Base-by-base conservation (phyloP, 2,888 invertebrate genomes). In the Cataglyphis rosenhaueri region DNA sequence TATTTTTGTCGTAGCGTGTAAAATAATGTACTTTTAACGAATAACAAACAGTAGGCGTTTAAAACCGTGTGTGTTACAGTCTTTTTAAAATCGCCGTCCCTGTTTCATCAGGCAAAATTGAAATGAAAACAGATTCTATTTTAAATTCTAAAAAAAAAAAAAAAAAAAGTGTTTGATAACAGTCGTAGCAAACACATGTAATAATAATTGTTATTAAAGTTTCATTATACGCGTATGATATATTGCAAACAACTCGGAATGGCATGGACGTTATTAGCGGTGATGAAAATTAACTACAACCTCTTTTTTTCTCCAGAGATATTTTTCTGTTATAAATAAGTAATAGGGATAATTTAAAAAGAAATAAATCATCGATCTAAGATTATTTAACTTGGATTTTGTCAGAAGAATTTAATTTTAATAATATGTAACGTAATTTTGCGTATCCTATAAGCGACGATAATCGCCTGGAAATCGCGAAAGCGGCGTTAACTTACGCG, bases 381-480 rank as follows among this genome's bases (percentile, higher is more conserved):
- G 71, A 78, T 70, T 59, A 78, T 55, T 76, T 25, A 25, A 65
- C 15, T 3, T 32, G 25, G 1, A 6, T 57, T 55, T 25, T n/a
- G 18, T 59, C 41, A 12, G 41, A 44, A n/a, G 55, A 21, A n/a
- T 32, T 32, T 5, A 21, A 10, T 8, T 4, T 38, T 35, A 12
- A 21, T 62, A 18, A 48, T n/a, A 15, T 32, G 71, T 44, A 78
- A 70, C 35, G 41, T 18, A 41, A 76, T 70, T 70, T 21, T 10
- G 76, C 57, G 57, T 44, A 21, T 8, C 9, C 48, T 25, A 55
- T 55, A 41, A 89, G 85, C 88, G 88, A 79, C 71, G 85, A 86
- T 84, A 88, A 89, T 88, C 85, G 75, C 84, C 81, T 81, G 85
- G 86, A 87, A 52, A 52, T 85, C 85, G 44, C 8, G 44, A 62